Evolutionary conservation across 2,113 vertebrate species (phyloP).

Genomic region (Trichechus manatus): DNA sequence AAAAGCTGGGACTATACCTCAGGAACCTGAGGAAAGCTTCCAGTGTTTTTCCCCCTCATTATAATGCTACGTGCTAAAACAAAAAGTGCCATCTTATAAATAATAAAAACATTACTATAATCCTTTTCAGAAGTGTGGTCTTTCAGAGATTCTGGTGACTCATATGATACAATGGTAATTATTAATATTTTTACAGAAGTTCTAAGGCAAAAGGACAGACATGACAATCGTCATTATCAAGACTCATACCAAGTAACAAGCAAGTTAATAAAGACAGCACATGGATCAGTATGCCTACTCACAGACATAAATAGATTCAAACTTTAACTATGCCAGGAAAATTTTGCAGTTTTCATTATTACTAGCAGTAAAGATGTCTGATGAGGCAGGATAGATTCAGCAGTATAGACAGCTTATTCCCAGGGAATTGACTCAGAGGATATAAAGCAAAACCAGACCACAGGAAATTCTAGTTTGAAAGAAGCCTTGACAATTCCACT

Average conservation of each 20-base stretch:
- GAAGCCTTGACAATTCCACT: background rate
- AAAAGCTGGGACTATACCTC: background rate
- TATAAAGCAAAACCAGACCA: background rate
- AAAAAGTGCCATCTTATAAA: background rate
- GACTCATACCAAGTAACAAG: background rate
- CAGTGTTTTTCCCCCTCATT: background rate
- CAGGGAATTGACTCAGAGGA: background rate
- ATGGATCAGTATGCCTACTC: background rate
- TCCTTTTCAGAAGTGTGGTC: background rate
- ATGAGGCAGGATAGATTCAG: background rate
- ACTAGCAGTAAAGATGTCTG: background rate
- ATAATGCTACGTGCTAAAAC: background rate
- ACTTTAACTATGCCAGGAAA: background rate
- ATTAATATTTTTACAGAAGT: background rate
- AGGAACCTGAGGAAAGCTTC: background rate
- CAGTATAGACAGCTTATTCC: background rate
- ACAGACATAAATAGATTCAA: background rate
- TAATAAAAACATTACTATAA: background rate
- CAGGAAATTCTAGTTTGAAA: background rate
- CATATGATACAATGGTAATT: background rate
- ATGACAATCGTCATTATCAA: background rate
- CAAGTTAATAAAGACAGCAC: background rate
- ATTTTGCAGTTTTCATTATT: background rate
- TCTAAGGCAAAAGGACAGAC: background rate
- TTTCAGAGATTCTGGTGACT: background rate